Evolutionary conservation across 2,888 invertebrate species (phyloP), one percentile per base, ranked within the genome.

Genomic region (Disparrhopalites patrizii): DNA sequence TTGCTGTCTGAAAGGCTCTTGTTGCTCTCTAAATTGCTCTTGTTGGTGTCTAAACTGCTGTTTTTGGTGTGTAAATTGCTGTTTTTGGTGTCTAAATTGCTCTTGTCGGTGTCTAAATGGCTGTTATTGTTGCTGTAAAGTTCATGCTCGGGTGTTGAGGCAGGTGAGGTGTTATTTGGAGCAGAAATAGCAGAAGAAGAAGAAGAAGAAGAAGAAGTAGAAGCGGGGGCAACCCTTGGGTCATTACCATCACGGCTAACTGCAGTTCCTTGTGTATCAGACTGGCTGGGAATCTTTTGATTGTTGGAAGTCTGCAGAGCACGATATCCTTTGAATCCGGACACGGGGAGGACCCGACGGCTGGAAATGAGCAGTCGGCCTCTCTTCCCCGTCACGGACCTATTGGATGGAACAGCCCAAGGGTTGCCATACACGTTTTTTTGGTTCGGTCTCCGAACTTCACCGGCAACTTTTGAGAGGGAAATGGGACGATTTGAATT

Each of bases 401-500:
- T 73, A 75, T 70, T 74, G 74, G 73, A 75, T 75, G 75, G 73
- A 71, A 69, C 74, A 74, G 78, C 81, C 78, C 81, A 81, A 81
- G 81, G 82, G 82, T 81, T 82, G 82, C 81, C 78, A 79, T 80
- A 76, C 81, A 80, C 82, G 82, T 82, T 82, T 82, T 82, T 82
- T 82, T 47, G 47, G 47, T 47, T 47, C 47, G 81, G 77, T 66
- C 70, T 67, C 68, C 68, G 70, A 68, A 68, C 66, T 13, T 15
- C 18, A 65, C 63, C 31, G 13, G 28, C 15, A 27, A 27, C 3
- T 3, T 23, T n/a, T 5, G 7, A 5, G 15, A 20, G 25, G 52
- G 52, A 30, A 15, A 10, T 28, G 54, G 30, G 18, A 15, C 54
- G 30, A 23, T 52, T 23, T 23, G 31, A 18, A n/a, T 57, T 25